phyloP scores from a whole-genome alignment of 2,113 vertebrate genomes.

The Lamprologus ornatipinnis region DNA sequence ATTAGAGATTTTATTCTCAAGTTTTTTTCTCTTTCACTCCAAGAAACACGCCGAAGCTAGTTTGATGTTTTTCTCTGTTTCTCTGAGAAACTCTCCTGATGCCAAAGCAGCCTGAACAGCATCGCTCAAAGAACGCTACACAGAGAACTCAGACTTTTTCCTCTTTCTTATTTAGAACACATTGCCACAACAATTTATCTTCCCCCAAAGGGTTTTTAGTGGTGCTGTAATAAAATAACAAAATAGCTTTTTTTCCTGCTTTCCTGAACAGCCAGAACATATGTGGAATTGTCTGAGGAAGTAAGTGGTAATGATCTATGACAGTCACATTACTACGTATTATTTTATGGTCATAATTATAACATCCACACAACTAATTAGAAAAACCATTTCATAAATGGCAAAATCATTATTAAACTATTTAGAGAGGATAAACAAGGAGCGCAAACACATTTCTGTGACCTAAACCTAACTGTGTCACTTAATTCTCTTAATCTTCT shows the following conservation, averaged over 20 bases:
- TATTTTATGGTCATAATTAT: not conserved
- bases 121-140: not conserved
- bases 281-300: not conserved
- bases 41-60: not conserved
- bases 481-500: slow-evolving; percentile 12
- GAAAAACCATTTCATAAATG: not conserved
- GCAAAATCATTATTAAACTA: not conserved
- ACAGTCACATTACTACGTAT: not conserved
- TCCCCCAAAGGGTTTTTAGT: not conserved
- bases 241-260: not conserved
- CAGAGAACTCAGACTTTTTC: not conserved
- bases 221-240: not conserved
- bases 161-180: not conserved
- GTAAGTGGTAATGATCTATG: not conserved
- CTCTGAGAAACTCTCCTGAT: not conserved
- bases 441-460: not conserved
- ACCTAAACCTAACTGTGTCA: slow-evolving; percentile 4
- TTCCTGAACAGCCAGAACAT: not conserved
- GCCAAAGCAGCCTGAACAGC: not conserved
- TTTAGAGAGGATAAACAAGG: not conserved
- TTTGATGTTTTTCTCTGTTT: slow-evolving; percentile 1
- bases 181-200: not conserved
- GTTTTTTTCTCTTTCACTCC: not conserved
- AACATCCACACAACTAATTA: not conserved
- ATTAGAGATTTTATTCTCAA: not conserved